Evolutionary conservation across 2,113 vertebrate species (phyloP).

Genomic region (Sylvia atricapilla): DNA sequence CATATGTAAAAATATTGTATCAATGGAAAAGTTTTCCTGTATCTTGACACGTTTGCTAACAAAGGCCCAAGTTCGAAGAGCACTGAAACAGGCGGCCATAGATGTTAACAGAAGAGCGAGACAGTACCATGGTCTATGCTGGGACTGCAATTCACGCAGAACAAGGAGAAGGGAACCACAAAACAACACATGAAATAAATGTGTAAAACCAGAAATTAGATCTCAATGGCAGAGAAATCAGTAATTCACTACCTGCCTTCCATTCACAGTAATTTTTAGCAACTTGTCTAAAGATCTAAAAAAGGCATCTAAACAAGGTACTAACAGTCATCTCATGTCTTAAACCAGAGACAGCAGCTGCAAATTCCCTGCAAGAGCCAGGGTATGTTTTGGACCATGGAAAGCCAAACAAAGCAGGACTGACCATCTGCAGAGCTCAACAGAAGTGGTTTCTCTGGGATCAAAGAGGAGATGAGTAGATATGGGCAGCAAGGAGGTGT

Average conservation of each 20-base stretch:
- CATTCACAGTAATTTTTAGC: neutral
- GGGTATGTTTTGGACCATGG: accelerated
- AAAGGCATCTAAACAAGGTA: neutral
- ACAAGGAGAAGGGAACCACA: neutral
- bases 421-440: neutral
- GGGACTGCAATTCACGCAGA: neutral
- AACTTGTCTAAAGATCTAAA: neutral
- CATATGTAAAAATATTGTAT: neutral
- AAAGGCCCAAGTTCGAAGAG: neutral
- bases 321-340: neutral
- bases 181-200: neutral
- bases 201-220: neutral
- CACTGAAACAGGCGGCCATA: neutral
- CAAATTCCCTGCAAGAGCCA: neutral
- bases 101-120: neutral
- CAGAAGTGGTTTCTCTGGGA: neutral
- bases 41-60: neutral
- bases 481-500: neutral
- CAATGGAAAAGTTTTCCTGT: neutral
- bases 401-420: neutral
- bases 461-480: neutral
- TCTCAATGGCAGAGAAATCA: neutral
- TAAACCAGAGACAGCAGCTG: neutral
- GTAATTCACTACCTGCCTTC: neutral
- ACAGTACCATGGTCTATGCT: neutral